A percentile compares a stretch with the other conserved stretches of the same genome.
phyloP scores from a whole-genome alignment of 2,888 invertebrate species.

The Nymphalis polychloros region DNA sequence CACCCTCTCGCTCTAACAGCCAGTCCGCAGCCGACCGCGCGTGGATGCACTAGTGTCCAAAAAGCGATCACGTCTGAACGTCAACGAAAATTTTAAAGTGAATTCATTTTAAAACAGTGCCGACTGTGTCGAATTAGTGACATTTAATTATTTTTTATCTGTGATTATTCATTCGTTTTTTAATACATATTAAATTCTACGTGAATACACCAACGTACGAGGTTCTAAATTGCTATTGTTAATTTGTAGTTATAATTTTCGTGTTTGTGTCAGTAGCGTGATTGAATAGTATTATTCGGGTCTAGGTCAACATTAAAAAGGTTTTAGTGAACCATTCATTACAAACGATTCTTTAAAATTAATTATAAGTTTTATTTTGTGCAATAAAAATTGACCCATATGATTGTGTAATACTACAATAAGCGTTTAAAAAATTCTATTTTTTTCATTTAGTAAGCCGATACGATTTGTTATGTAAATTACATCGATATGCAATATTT shows the following conservation, averaged over 20 bases:
- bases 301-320: slow-evolving; percentile 32
- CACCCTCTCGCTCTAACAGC: slow-evolving; percentile 12
- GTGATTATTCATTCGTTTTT: slow-evolving; percentile 1
- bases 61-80: not conserved
- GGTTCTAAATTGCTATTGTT: slow-evolving; percentile 22
- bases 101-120: slow-evolving; percentile 26
- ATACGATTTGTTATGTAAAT: slow-evolving; percentile 9
- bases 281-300: slow-evolving; percentile 28
- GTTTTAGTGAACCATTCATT: slow-evolving; percentile 25
- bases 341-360: slow-evolving; percentile 16
- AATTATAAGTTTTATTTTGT: not conserved
- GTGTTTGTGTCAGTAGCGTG: slow-evolving; percentile 29
- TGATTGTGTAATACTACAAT: not conserved
- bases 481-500: slow-evolving; percentile 6
- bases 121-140: slow-evolving; percentile 17
- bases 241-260: slow-evolving; percentile 27
- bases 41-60: slow-evolving; percentile 21
- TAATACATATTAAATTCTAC: slow-evolving; percentile 1
- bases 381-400: not conserved
- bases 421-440: not conserved
- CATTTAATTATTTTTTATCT: slow-evolving; percentile 3
- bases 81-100: slow-evolving; percentile 14
- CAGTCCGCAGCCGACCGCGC: slow-evolving; percentile 39
- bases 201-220: slow-evolving; percentile 27
- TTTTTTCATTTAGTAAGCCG: not conserved